Conservation (phyloP, 2,888 invertebrate species). For the Microdon myrmicae region DNA sequence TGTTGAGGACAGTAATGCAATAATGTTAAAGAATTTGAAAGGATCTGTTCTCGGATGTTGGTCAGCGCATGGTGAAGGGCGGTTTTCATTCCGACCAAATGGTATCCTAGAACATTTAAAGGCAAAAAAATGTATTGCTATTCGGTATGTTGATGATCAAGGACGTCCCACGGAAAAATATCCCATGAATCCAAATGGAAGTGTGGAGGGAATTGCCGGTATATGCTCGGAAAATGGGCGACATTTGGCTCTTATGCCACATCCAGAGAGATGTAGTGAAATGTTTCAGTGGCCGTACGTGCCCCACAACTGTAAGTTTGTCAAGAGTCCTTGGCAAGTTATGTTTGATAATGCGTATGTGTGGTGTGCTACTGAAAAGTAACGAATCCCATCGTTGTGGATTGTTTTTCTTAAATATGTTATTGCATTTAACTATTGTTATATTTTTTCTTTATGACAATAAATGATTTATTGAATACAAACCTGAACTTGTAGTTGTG, state of each 20-base stretch:
- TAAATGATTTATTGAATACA: constrained; percentile 6
- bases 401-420: constrained; percentile 1
- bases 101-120: constrained; percentile 69
- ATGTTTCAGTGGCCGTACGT: constrained; percentile 90
- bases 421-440: constrained; percentile 4
- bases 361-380: constrained; percentile 69
- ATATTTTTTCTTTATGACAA: constrained; percentile 1
- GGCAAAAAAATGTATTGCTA: constrained; percentile 74
- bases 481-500: not conserved
- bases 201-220: constrained; percentile 85
- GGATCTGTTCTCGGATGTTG: constrained; percentile 92
- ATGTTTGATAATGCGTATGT: constrained; percentile 90
- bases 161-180: constrained; percentile 81
- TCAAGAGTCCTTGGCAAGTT: constrained; percentile 87
- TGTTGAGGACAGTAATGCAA: constrained; percentile 73
- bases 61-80: constrained; percentile 97
- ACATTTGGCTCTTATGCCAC: constrained; percentile 98
- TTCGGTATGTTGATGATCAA: constrained; percentile 86
- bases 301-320: constrained; percentile 69
- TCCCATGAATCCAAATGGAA: constrained; percentile 96
- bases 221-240: constrained; percentile 90
- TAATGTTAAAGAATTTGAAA: constrained; percentile 92
- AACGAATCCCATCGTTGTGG: too few species aligned
- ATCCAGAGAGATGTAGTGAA: constrained; percentile 92
- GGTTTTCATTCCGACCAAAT: constrained; percentile 72